Evolutionary conservation across 2,113 vertebrate genomes (phyloP).

Genomic region (Equus przewalskii): DNA sequence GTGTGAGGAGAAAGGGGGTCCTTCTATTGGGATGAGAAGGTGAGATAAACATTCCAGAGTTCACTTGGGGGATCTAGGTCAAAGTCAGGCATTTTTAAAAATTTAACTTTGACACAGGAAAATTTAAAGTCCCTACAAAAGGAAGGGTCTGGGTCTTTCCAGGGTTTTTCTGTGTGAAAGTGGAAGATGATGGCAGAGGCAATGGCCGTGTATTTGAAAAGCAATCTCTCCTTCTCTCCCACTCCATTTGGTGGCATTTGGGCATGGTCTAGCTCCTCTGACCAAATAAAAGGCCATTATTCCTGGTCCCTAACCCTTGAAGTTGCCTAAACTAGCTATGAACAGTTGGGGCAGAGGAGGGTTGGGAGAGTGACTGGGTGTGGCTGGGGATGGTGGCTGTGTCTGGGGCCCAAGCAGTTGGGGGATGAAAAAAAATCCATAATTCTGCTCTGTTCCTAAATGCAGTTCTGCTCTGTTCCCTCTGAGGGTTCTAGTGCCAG

Average conservation of each 20-base stretch:
- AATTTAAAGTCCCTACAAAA: background rate
- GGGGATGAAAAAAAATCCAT: background rate
- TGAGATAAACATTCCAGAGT: background rate
- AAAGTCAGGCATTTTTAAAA: background rate
- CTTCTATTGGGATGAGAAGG: background rate
- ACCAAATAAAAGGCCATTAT: slow-evolving; percentile 32
- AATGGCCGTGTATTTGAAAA: background rate
- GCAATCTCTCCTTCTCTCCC: background rate
- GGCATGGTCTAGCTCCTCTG: background rate
- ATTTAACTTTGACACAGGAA: background rate
- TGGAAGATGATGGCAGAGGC: background rate
- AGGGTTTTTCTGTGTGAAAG: background rate
- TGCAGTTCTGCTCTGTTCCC: background rate
- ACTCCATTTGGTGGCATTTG: background rate
- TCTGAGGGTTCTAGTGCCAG: background rate
- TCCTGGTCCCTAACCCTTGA: background rate
- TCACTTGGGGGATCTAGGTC: background rate
- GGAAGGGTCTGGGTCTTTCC: background rate
- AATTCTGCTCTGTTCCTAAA: background rate
- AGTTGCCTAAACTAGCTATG: slow-evolving; percentile 9
- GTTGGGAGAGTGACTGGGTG: background rate
- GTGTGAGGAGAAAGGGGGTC: background rate
- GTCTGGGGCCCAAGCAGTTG: background rate
- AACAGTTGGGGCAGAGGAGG: background rate
- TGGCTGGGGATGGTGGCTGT: background rate